A percentile compares a stretch with the other conserved stretches of the same genome.
phyloP scores from a whole-genome alignment of 2,797 vertebrate genomes.

The Botia almorhae region DNA sequence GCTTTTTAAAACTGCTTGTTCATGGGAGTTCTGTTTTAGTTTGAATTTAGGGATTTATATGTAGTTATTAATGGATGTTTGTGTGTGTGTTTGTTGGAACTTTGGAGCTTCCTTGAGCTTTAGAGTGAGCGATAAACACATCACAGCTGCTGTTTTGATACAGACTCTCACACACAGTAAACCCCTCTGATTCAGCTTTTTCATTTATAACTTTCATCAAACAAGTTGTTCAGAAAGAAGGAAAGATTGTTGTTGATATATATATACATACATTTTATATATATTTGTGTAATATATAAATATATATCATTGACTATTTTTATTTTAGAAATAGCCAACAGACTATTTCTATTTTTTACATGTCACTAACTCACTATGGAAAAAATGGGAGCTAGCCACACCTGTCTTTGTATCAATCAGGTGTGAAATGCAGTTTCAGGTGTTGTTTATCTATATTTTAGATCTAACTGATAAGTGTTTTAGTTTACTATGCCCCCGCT shows the following conservation, averaged over 20 bases:
- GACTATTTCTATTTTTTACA: not conserved
- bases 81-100: constrained; percentile 24
- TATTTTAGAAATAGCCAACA: too few relatives aligned
- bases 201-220: not conserved
- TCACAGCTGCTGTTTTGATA: constrained; percentile 52
- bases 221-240: not conserved
- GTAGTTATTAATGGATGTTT: constrained; percentile 11
- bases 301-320: too few relatives aligned
- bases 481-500: not conserved
- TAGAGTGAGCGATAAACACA: constrained; percentile 24
- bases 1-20: constrained; percentile 25
- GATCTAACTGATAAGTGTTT: not conserved
- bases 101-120: not conserved
- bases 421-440: not conserved
- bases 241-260: not conserved
- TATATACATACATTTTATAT: too few relatives aligned
- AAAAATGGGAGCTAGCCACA: not conserved
- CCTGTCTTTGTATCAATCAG: not conserved
- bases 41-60: constrained; percentile 23
- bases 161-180: constrained; percentile 14
- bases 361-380: not conserved
- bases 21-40: constrained; percentile 11
- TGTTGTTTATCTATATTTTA: not conserved
- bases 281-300: too few relatives aligned
- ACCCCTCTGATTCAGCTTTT: not conserved